Evolutionary conservation across 2,888 invertebrate genomes (phyloP), one percentile per base, ranked within the genome.

Genomic region (Blomia tropicalis): DNA sequence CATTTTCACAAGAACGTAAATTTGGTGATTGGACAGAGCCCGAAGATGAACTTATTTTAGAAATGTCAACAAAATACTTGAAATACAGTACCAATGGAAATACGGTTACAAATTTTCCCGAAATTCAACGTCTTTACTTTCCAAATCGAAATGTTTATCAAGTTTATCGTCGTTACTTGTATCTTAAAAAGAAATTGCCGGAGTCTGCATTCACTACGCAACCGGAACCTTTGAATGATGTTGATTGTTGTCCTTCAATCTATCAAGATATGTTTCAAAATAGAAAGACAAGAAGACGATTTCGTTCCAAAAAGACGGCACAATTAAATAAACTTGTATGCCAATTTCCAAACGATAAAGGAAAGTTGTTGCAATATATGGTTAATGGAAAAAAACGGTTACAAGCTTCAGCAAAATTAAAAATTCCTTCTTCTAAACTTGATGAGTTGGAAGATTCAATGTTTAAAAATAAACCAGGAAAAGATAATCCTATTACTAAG

Each of bases 1-100:
- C 47, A 27, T 66, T 47, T 59, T 41, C 36, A 14, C 22, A 32
- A 22, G 58, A 56, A 41, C 23, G 67, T 4, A 65, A 58, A 65
- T 67, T 53, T 63, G 73, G 73, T 58, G 78, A 77, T 66, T 90
- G 88, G 84, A 77, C 80, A 0, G 70, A 73, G 17, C 78, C 79
- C 47, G 89, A 91, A 71, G 83, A 87, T 69, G 75, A 78, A 59
- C 77, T 78, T 58, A 75, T 90, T 2, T 70, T 77, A 36, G 75
- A 78, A 60, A 72, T 83, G 1, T 79, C 88, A 0, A 77, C 81
- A n/a, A 75, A 75, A n/a, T 47, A 47, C 22, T 7, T 27, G 51
- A 41, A 41, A n/a, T 14, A 17, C 14, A 11, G 7, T n/a, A 47
- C 7, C 14, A 27, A 7, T 22, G 27, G 51, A 7, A 27, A 7